Evolutionary conservation across 2,113 vertebrate genomes (phyloP), one percentile per base, ranked within the genome.

Genomic region (Ochotona curzoniae): DNA sequence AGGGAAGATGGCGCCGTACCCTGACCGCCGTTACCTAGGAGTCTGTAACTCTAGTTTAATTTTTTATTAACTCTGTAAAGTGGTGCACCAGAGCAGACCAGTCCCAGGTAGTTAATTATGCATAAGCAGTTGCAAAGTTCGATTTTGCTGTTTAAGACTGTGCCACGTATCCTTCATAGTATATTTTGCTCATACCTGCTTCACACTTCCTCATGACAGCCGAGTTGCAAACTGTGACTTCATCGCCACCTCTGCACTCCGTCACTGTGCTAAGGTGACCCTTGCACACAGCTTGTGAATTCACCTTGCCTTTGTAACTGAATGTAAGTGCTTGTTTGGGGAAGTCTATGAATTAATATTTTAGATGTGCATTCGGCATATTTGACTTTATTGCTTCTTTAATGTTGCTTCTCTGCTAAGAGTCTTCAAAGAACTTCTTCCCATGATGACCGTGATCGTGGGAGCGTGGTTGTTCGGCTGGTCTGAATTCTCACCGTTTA

Each of bases 121-220:
- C 69, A 95, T 92, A 97, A 97, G 87, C 92, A 91, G 74, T 94
- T 94, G 90, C 75, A 97, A 97, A 98, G 82, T 97, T 97, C 63
- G 89, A 44, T 93, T 97, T 97, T 96, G 67, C 91, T 76, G 44
- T 95, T 86, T 84, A 95, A 87, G 94, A 93, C 11, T 49, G 86
- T 93, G 66, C 4, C 57, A 69, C 11, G 1, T 86, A 95, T 76
- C 95, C 80, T 88, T 93, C 87, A 83, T 32, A 54, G 73, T 74
- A 64, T n/a, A 91, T 74, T 96, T 96, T 95, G 35, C 71, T 96
- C 94, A 73, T 87, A 79, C 10, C 35, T 96, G 23, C 93, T 83
- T 51, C 94, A 93, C 92, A 82, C 89, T 97, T 97, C 90, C 91
- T 69, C 71, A 83, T 82, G 80, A 90, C 91, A 96, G 83, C 78